These are phyloP conservation scores for Andrena chrysosceles DNA, from an alignment of 2,888 invertebrate species.

Conservation along the genomic window DNA sequence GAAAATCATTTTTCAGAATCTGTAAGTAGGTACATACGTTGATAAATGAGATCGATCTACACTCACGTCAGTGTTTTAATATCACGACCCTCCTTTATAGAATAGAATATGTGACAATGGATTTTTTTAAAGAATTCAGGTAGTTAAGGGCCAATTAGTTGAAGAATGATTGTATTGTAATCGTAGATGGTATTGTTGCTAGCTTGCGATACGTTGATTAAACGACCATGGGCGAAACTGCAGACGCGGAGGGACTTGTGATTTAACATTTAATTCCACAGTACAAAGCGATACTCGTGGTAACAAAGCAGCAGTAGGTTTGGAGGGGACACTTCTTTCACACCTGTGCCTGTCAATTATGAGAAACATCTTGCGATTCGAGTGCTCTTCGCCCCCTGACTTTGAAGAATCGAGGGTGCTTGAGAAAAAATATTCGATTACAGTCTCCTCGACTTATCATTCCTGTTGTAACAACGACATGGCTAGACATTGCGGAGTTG, in stretches of 20 bases:
- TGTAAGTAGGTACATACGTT: too few relatives aligned
- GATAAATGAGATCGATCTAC: too few relatives aligned
- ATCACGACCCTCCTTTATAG: neutral
- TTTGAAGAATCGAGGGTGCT: constrained; percentile 34
- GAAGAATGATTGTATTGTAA: neutral
- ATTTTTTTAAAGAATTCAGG: constrained; percentile 1
- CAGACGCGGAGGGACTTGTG: neutral
- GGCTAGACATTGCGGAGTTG: neutral
- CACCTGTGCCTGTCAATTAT: constrained; percentile 47
- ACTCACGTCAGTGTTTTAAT: too few relatives aligned
- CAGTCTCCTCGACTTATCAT: constrained; percentile 22
- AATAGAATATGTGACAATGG: too few relatives aligned
- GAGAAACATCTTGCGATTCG: constrained; percentile 38
- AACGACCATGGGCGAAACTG: neutral
- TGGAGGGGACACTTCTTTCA: constrained; percentile 26
- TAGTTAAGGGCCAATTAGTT: neutral
- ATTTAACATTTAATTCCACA: constrained; percentile 8
- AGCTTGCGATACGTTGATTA: neutral
- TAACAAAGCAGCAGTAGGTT: neutral
- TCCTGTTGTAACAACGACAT: constrained; percentile 1
- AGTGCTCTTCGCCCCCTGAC: constrained; percentile 22
- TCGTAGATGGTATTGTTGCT: neutral
- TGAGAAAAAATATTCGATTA: constrained; percentile 48
- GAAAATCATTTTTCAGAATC: too few relatives aligned
- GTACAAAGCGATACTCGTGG: constrained; percentile 11